Evolutionary conservation across 2,888 invertebrate genomes (phyloP).

Genomic region (Abrostola tripartita): DNA sequence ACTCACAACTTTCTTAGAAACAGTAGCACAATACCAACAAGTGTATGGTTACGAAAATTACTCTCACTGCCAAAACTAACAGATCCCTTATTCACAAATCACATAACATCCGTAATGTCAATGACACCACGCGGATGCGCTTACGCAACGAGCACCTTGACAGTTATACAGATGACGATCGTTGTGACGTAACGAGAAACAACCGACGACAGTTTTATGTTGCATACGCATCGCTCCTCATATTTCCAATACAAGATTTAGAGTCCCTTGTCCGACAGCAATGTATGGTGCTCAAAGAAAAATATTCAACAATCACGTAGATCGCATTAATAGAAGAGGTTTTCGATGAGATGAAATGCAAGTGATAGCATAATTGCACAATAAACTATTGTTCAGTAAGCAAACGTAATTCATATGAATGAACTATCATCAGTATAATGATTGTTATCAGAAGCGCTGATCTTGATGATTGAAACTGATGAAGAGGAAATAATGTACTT

Average conservation of each 20-base stretch:
- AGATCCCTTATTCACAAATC: slow-evolving; percentile 66
- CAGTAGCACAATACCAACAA: slow-evolving; percentile 37
- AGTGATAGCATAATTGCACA: slow-evolving; percentile 84
- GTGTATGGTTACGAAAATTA: slow-evolving; percentile 34
- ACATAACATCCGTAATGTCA: slow-evolving; percentile 82
- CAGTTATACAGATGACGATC: slow-evolving; percentile 76
- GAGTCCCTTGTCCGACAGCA: slow-evolving; percentile 21
- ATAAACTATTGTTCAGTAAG: slow-evolving; percentile 79
- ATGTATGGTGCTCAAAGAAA: slow-evolving; percentile 52
- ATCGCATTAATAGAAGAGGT: slow-evolving; percentile 64
- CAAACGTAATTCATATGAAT: slow-evolving; percentile 76
- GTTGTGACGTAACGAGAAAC: slow-evolving; percentile 69
- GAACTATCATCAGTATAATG: slow-evolving; percentile 74
- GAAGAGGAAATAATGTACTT: slow-evolving; percentile 51
- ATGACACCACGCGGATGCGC: slow-evolving; percentile 82
- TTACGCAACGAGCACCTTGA: slow-evolving; percentile 85
- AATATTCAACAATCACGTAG: slow-evolving; percentile 56
- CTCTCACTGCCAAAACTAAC: slow-evolving; percentile 71
- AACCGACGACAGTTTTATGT: slow-evolving; percentile 50
- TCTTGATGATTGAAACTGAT: slow-evolving; percentile 69
- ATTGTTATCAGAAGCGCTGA: slow-evolving; percentile 65
- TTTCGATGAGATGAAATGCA: slow-evolving; percentile 80
- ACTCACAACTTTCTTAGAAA: slow-evolving; percentile 23
- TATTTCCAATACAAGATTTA: slow-evolving; percentile 13
- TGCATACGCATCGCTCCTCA: slow-evolving; percentile 50